Evolutionary conservation across 1,140 invertebrate genomes (phyloP).

Genomic region (Danaus melanippus): DNA sequence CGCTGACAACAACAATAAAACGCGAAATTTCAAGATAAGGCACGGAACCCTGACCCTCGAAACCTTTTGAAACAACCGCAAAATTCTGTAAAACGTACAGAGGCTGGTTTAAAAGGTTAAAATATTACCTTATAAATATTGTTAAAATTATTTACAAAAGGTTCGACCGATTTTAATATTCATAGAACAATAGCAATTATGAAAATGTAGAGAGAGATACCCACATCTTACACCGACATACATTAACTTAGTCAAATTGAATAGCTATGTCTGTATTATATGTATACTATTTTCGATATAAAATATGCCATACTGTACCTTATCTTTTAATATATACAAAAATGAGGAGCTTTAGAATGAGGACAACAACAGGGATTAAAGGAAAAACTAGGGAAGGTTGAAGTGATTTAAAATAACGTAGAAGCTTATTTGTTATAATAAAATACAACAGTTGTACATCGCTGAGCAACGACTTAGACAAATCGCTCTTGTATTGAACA

Average conservation of each 20-base stretch:
- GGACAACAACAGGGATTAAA: neutral
- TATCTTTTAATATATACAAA: slow-evolving; percentile 6
- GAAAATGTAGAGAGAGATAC: no score
- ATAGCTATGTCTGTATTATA: no score
- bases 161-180: no score
- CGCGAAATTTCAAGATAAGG: slow-evolving; percentile 24
- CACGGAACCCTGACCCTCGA: slow-evolving; percentile 27
- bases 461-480: slow-evolving; percentile 57
- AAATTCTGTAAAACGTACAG: slow-evolving; percentile 21
- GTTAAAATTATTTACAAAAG: no score
- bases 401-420: slow-evolving; percentile 2
- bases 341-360: neutral
- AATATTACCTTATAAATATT: no score
- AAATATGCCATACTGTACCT: no score
- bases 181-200: no score
- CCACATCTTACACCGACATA: no score
- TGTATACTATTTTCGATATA: slow-evolving; percentile 5
- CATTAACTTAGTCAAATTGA: no score
- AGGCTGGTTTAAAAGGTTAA: neutral
- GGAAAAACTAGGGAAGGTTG: no score
- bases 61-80: slow-evolving; percentile 23
- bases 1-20: slow-evolving; percentile 18
- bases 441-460: slow-evolving; percentile 48
- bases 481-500: slow-evolving; percentile 67
- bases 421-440: slow-evolving; percentile 43